These are phyloP conservation scores for Alligator mississippiensis DNA, from an alignment of 2,113 vertebrate species.

Conservation along the genomic window DNA sequence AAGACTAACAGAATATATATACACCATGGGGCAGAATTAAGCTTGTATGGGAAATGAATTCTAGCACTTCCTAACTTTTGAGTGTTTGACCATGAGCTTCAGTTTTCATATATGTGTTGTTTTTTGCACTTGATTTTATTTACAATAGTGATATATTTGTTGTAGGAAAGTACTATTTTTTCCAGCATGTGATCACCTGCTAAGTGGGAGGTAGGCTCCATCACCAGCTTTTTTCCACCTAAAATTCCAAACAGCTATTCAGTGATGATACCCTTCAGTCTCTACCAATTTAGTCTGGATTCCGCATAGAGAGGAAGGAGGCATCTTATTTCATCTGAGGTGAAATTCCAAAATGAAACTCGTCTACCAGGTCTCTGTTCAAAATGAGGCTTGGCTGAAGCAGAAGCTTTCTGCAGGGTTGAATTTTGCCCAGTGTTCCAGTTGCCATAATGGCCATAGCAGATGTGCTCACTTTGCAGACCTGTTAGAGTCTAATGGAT, in stretches of 20 bases:
- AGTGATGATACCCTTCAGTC: neutral
- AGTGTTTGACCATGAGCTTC: neutral
- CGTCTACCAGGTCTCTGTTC: neutral
- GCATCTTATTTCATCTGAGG: neutral
- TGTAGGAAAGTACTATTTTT: neutral
- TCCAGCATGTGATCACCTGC: neutral
- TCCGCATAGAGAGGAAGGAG: neutral
- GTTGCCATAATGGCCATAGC: no score
- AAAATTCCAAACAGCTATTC: neutral
- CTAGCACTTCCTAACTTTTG: neutral
- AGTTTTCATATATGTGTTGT: neutral
- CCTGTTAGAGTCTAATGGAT: no score
- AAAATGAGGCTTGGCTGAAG: neutral
- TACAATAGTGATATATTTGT: neutral
- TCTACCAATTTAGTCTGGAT: neutral
- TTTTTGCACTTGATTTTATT: neutral
- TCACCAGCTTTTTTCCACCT: neutral
- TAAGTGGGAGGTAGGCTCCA: neutral
- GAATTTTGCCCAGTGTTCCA: neutral
- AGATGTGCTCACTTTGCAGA: no score
- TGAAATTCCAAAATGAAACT: neutral
- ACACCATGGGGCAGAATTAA: neutral
- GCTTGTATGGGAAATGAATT: neutral
- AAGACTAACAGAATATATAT: neutral
- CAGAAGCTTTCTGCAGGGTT: rapidly evolving